phyloP scores from a whole-genome alignment of 2,797 vertebrate genomes.

The Labeo calbasu region DNA sequence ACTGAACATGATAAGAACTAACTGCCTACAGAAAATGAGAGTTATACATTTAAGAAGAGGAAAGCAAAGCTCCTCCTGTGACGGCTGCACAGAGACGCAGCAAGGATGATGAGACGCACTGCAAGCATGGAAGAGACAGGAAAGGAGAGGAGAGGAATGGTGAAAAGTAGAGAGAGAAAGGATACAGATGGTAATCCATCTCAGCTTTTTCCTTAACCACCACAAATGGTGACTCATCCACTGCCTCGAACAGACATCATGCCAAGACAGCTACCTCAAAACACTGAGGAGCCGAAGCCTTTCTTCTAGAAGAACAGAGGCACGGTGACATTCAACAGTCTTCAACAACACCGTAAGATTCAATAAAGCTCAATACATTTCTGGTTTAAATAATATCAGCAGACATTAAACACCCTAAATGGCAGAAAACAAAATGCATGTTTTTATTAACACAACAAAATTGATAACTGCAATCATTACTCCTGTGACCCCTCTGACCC shows the following conservation, averaged over 20 bases:
- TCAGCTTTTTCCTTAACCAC: slow-evolving; percentile 46
- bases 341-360: background rate
- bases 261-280: slow-evolving; percentile 35
- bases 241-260: slow-evolving; percentile 37
- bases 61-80: background rate
- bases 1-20: background rate
- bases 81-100: background rate
- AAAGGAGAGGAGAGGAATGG: background rate
- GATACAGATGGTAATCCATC: slow-evolving; percentile 33
- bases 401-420: slow-evolving; percentile 3
- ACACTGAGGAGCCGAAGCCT: slow-evolving; percentile 8
- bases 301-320: slow-evolving; percentile 19
- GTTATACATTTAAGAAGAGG: background rate
- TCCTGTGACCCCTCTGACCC: slow-evolving; percentile 15
- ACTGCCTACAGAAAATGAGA: background rate
- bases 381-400: background rate
- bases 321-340: background rate
- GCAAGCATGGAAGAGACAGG: slow-evolving; percentile 16
- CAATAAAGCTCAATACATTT: background rate
- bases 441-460: background rate
- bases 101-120: background rate
- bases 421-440: background rate
- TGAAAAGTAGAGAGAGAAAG: slow-evolving; percentile 6
- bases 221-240: slow-evolving; percentile 59
- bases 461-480: background rate